Conservation (phyloP, 2,888 invertebrate species). For the Phyto melanocephala region DNA sequence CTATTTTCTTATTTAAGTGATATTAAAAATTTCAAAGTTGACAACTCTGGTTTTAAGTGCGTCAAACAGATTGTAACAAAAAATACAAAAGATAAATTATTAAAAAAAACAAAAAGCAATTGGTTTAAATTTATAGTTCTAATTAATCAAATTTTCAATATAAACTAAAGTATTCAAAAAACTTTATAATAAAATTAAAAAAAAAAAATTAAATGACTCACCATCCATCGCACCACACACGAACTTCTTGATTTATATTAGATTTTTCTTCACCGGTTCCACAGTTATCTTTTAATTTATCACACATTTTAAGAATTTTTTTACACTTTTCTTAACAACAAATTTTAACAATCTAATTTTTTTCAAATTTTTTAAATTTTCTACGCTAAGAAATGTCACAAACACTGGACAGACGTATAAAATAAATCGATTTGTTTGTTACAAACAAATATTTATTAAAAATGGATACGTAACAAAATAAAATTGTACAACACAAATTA, state of each 20-base stretch:
- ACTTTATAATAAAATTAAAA: not conserved
- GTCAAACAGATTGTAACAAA: not conserved
- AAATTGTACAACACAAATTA: conserved; percentile 7
- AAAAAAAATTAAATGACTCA: conserved; percentile 59
- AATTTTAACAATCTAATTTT: not conserved
- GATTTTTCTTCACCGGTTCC: conserved; percentile 1
- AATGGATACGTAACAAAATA: conserved; percentile 43
- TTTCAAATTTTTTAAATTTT: not conserved
- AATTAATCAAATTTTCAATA: too few species aligned
- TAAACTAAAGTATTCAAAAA: too few species aligned
- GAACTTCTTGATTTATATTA: conserved; percentile 62
- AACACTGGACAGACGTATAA: too few species aligned
- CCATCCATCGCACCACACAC: conserved; percentile 69
- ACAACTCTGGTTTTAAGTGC: too few species aligned
- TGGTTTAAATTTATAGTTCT: too few species aligned
- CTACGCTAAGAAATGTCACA: not conserved
- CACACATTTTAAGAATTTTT: conserved; percentile 62
- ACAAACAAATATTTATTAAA: not conserved
- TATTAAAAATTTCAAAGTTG: too few species aligned
- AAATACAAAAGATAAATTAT: not conserved
- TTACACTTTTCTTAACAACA: conserved; percentile 12
- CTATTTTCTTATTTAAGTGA: too few species aligned
- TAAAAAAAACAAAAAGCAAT: not conserved
- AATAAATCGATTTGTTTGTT: not conserved
- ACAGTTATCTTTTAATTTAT: conserved; percentile 57